A percentile compares a stretch with the other conserved stretches of the same genome.
Conservation (phyloP, 2,113 vertebrate species). For the Mus pahari region DNA sequence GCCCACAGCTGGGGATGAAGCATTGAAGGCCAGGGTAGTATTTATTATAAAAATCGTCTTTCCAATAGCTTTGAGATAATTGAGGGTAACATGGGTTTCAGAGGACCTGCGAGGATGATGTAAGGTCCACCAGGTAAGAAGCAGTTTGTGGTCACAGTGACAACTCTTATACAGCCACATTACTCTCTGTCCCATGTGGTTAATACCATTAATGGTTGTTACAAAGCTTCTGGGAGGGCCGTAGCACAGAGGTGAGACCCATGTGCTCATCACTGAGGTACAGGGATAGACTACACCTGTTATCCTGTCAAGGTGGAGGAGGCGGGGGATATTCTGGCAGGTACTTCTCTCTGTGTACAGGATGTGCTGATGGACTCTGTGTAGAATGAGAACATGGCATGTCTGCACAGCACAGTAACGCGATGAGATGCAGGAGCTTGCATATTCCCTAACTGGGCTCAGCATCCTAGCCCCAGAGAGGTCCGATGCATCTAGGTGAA, state of each 20-base stretch:
- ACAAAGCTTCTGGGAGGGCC: neutral
- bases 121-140: neutral
- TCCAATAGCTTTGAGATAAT: neutral
- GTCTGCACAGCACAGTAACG: accelerated
- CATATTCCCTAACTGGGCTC: neutral
- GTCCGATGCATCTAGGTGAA: neutral
- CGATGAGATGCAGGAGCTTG: accelerated
- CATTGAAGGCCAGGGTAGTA: neutral
- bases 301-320: accelerated
- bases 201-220: neutral
- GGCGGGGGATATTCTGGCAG: neutral
- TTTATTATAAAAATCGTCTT: neutral
- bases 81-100: neutral
- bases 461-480: neutral
- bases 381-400: accelerated
- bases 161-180: accelerated
- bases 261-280: accelerated
- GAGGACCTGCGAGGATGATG: neutral
- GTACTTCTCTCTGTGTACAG: accelerated
- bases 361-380: neutral
- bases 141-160: too few relatives aligned
- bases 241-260: neutral
- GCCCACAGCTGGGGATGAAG: accelerated
- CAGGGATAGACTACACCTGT: too few relatives aligned
- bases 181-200: neutral